Evolutionary conservation across 1,140 invertebrate species (phyloP).

Genomic region (Solenopsis invicta): DNA sequence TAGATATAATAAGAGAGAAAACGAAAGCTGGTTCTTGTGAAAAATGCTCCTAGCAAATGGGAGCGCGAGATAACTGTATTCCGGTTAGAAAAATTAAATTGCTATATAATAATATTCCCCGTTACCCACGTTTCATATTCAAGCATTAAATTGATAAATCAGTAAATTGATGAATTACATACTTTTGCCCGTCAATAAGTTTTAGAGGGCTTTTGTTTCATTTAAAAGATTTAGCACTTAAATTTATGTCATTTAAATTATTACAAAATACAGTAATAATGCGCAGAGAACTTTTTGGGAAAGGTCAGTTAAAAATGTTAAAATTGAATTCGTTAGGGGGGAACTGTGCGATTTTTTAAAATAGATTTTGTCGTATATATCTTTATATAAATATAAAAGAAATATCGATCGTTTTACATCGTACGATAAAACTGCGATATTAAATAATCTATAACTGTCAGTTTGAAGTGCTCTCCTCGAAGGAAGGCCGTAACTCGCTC

Average conservation of each 20-base stretch:
- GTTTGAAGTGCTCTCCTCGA: not conserved
- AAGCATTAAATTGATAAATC: not conserved
- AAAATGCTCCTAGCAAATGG: not conserved
- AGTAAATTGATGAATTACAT: no score
- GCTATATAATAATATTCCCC: no score
- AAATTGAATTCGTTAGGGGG: not conserved
- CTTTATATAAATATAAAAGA: not conserved
- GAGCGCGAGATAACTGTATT: not conserved
- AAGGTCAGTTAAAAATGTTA: not conserved
- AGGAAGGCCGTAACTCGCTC: not conserved
- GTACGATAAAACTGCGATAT: not conserved
- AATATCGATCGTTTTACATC: no score
- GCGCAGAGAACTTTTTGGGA: not conserved
- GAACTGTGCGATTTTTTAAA: not conserved
- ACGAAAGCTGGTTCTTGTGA: not conserved
- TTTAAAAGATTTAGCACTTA: not conserved
- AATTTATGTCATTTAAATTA: not conserved
- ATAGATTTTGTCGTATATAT: not conserved
- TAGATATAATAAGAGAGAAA: conserved; percentile 1
- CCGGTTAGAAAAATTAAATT: not conserved
- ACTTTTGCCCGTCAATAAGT: no score
- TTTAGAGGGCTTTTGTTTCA: no score
- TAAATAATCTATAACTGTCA: conserved; percentile 27
- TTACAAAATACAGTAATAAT: not conserved
- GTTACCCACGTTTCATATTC: not conserved